Conservation (phyloP, 1,140 invertebrate species). For the Meloidogyne floridensis region DNA sequence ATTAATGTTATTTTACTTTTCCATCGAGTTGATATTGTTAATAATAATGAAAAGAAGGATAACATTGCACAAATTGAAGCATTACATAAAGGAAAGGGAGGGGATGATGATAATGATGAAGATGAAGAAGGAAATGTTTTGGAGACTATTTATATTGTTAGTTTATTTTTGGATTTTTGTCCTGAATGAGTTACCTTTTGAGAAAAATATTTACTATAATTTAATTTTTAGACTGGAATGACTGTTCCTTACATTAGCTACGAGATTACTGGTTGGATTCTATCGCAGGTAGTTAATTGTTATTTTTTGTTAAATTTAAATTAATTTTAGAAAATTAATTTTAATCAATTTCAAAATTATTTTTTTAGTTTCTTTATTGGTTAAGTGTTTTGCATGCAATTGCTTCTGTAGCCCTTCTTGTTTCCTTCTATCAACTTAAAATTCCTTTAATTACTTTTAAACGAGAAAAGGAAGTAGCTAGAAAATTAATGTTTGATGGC, state of each 20-base stretch:
- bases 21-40: slow-evolving; percentile 80
- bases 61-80: not conserved
- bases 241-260: slow-evolving; percentile 59
- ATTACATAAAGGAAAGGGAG: not conserved
- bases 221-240: slow-evolving; percentile 44
- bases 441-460: slow-evolving; percentile 98
- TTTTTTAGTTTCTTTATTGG: slow-evolving; percentile 58
- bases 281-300: slow-evolving; percentile 48
- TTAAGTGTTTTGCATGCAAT: slow-evolving; percentile 85
- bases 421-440: slow-evolving; percentile 98
- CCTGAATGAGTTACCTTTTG: too few relatives aligned
- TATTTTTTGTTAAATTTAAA: not conserved
- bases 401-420: slow-evolving; percentile 89
- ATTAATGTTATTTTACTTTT: slow-evolving; percentile 98
- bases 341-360: not conserved
- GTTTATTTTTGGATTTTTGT: not conserved
- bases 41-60: slow-evolving; percentile 5
- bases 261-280: slow-evolving; percentile 62
- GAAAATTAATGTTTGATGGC: slow-evolving; percentile 94
- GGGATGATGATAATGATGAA: slow-evolving; percentile 51
- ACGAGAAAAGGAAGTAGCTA: slow-evolving; percentile 95
- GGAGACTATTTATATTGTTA: slow-evolving; percentile 62
- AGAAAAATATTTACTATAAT: too few relatives aligned
- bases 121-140: slow-evolving; percentile 62
- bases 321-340: too few relatives aligned